Base-by-base conservation (phyloP, 2,797 vertebrate genomes). In the Artibeus lituratus region DNA sequence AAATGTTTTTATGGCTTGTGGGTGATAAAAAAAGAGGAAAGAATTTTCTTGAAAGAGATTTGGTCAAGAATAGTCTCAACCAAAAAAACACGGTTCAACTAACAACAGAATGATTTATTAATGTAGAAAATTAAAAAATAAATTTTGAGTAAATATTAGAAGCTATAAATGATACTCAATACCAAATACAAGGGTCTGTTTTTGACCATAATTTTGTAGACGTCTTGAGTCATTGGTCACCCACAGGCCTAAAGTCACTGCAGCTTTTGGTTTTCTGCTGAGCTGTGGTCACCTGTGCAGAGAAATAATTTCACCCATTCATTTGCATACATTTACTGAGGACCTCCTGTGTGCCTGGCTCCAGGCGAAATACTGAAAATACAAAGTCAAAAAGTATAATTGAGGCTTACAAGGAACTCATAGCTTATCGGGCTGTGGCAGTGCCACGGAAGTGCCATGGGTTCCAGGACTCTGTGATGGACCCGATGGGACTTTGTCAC, bases 11-110 rank as follows among this genome's bases (percentile, higher is more conserved):
- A 90, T 90, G 76, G 55, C 62, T 94, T 84, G 8, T n/a, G 69
- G 11, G 29, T 82, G 26, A 26, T 87, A n/a, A 90, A 59, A 87
- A 62, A 77, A 65, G 62, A 70, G 59, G 49, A 29, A 81, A 70
- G 10, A 81, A 73, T 91, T 77, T 76, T 73, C 72, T 80, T 77
- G 26, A 77, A 90, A 93, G 22, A 92, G 21, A 81, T 21, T 91
- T 96, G 10, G 9, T 95, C 26, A 93, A 88, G 32, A 80, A 57
- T 83, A 8, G n/a, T 55, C n/a, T 93, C 53, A 87, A 86, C 80
- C 37, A 88, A 94, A 42, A 94, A 96, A 83, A 90, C 82, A 70
- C 86, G 78, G 94, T 95, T 80, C 37, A 59, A 2, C 65, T 77
- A 82, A 51, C 37, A 47, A 92, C 84, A 24, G 90, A 78, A 93